Evolutionary conservation across 2,113 vertebrate genomes (phyloP).

Genomic region (Lasiurus borealis): DNA sequence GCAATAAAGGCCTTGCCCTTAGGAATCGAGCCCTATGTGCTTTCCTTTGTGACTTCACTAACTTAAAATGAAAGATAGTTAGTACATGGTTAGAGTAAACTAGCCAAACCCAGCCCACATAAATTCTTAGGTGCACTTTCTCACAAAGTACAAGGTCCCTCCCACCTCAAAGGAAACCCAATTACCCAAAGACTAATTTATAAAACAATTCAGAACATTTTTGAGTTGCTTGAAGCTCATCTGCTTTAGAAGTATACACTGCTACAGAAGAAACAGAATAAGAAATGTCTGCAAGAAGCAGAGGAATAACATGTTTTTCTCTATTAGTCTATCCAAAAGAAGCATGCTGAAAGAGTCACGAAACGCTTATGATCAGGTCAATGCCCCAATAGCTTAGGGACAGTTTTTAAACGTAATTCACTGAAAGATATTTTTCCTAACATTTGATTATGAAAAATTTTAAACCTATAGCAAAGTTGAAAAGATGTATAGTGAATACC

Average conservation of each 20-base stretch:
- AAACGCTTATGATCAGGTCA: not conserved
- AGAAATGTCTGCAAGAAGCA: slow-evolving; percentile 26
- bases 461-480: not conserved
- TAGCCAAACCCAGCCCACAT: not conserved
- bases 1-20: not conserved
- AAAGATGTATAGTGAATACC: not conserved
- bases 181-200: not conserved
- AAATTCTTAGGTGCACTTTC: not conserved
- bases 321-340: not conserved
- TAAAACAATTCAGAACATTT: slow-evolving; percentile 34
- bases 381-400: not conserved
- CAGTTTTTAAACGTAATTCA: not conserved
- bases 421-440: not conserved
- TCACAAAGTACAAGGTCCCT: not conserved
- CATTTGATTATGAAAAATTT: not conserved
- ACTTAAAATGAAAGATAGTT: slow-evolving; percentile 5
- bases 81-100: not conserved
- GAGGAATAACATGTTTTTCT: not conserved
- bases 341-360: not conserved
- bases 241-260: not conserved
- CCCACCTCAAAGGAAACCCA: not conserved
- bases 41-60: not conserved
- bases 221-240: not conserved
- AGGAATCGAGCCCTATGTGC: slow-evolving; percentile 82
- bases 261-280: slow-evolving; percentile 36